A percentile compares a stretch with the other conserved stretches of the same genome.
These are phyloP conservation scores for Taphrorychus bicolor DNA, from an alignment of 2,888 invertebrate species.

Conservation along the genomic window DNA sequence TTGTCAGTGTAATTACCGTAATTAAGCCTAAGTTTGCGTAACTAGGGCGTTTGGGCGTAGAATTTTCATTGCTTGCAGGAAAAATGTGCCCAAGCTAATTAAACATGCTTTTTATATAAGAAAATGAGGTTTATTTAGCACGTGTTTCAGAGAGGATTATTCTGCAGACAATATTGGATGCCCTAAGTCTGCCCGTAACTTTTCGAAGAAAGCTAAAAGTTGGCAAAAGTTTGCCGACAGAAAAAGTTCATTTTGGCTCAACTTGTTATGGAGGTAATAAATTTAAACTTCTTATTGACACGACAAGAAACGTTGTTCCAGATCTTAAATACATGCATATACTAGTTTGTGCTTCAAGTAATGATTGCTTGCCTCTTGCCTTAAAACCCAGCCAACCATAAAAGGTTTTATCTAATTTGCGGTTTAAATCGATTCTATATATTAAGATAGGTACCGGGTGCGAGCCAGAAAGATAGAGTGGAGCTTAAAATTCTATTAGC, in stretches of 20 bases:
- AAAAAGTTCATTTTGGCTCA: neutral
- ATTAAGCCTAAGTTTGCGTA: neutral
- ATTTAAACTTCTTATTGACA: neutral
- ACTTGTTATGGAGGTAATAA: neutral
- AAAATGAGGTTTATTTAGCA: too few relatives aligned
- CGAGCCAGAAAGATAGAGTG: neutral
- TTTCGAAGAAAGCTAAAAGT: neutral
- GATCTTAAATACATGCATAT: neutral
- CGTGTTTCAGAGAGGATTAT: too few relatives aligned
- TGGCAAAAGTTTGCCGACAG: neutral
- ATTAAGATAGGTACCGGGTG: constrained; percentile 1
- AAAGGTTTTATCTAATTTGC: neutral
- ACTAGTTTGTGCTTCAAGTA: neutral
- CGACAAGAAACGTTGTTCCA: neutral
- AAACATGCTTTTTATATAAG: too few relatives aligned
- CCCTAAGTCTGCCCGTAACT: neutral
- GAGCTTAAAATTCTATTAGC: constrained; percentile 8
- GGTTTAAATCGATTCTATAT: constrained; percentile 1
- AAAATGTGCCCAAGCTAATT: too few relatives aligned
- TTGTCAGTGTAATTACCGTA: constrained; percentile 7
- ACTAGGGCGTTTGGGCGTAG: neutral
- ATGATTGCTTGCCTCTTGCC: too few relatives aligned
- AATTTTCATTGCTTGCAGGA: neutral
- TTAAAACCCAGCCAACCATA: neutral
- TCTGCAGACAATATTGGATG: neutral